Evolutionary conservation across 2,797 vertebrate genomes (phyloP).

Genomic region (Rhadinocentrus ornatus): DNA sequence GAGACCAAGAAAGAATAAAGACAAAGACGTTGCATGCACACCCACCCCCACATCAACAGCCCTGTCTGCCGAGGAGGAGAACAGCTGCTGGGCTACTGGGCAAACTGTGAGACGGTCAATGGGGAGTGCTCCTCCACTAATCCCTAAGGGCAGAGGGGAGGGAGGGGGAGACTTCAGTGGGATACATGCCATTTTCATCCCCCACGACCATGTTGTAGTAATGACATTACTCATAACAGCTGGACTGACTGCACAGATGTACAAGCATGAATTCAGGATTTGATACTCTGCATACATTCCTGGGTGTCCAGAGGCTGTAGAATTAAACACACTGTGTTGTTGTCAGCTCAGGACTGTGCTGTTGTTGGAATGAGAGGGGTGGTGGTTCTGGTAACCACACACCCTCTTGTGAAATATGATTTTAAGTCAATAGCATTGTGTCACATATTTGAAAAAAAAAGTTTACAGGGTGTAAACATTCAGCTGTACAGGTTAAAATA

Average conservation of each 20-base stretch:
- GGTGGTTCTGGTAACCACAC: slow-evolving; percentile 24
- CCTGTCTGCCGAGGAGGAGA: slow-evolving; percentile 57
- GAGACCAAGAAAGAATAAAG: slow-evolving; percentile 29
- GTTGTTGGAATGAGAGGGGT: slow-evolving; percentile 18
- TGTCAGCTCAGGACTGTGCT: slow-evolving; percentile 16
- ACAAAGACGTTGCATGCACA: slow-evolving; percentile 50
- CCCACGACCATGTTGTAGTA: slow-evolving; percentile 23
- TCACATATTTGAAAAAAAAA: slow-evolving; percentile 9
- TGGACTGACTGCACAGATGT: slow-evolving; percentile 55
- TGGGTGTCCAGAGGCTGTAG: slow-evolving; percentile 29
- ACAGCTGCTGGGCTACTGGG: slow-evolving; percentile 77
- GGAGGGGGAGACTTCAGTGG: slow-evolving; percentile 48
- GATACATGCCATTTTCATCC: slow-evolving; percentile 55
- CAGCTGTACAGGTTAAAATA: not conserved
- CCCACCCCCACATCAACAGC: slow-evolving; percentile 63
- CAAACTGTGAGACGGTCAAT: slow-evolving; percentile 66
- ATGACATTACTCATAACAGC: slow-evolving; percentile 66
- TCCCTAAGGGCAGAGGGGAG: slow-evolving; percentile 46
- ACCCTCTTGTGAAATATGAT: slow-evolving; percentile 41
- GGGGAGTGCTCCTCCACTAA: slow-evolving; percentile 65
- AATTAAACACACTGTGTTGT: slow-evolving; percentile 7
- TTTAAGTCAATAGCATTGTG: slow-evolving; percentile 2
- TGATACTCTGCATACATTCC: slow-evolving; percentile 7
- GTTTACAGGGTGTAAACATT: not conserved
- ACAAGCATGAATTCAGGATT: slow-evolving; percentile 11